Evolutionary conservation across 2,888 invertebrate species (phyloP), one percentile per base, ranked within the genome.

Genomic region (Tachina fera): DNA sequence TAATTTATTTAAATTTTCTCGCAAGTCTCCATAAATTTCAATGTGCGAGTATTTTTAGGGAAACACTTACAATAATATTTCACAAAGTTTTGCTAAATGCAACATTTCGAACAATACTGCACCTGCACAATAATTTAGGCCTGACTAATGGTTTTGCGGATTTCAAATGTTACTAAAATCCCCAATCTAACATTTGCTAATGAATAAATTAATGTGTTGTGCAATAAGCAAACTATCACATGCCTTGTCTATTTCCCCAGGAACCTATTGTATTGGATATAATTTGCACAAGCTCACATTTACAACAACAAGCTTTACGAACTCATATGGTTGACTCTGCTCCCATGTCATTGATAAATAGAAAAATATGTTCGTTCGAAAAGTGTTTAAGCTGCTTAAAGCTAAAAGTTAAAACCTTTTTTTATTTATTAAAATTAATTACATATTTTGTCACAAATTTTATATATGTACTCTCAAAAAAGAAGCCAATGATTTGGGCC

Each of bases 161-260:
- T 56, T 47, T 70, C 13, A 16, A 5, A 45, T 31, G 51, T 47
- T 47, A 4, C 43, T 13, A 70, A 68, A 75, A 68, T 76, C 75
- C 82, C 82, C 51, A 67, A 65, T 22, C 70, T 61, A 61, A 67
- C 75, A 83, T 86, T 86, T 83, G 86, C 79, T 76, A 79, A 76
- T 61, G 75, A 79, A 82, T 85, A 83, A 79, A 79, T 83, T 79
- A 82, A 70, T 70, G 58, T 74, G 41, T 63, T 71, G 71, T 47
- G 61, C 53, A 79, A 79, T 63, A 77, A 76, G 51, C 19, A 65
- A 63, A 60, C 81, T 67, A 61, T 47, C 16, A 53, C 6, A 53
- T n/a, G 75, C 3, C 56, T 43, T 65, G 49, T 77, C 31, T n/a
- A 47, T n/a, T 41, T 47, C 43, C 22, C n/a, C 45, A 58, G 45